These are phyloP conservation scores for Pseudocheirus occidentalis DNA, from an alignment of 2,797 vertebrate genomes.

Conservation along the genomic window DNA sequence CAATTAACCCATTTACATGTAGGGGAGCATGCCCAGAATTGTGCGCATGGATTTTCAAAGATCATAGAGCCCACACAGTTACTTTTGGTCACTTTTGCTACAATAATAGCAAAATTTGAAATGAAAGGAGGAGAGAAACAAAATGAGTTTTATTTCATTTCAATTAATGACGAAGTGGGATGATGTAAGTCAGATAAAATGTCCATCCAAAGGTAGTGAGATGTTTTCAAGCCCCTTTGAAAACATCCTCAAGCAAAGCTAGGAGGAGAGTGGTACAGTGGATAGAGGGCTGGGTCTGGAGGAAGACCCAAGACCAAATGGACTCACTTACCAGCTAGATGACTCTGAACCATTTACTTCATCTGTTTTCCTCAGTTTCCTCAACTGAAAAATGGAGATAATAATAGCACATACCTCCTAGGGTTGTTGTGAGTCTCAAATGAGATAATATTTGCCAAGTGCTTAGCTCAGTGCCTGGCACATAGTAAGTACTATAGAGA, in stretches of 20 bases:
- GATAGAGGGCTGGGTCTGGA: background rate
- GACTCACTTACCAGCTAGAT: background rate
- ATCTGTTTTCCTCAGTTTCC: background rate
- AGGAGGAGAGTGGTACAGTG: background rate
- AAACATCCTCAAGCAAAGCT: background rate
- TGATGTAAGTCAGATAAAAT: background rate
- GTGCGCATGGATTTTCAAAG: background rate
- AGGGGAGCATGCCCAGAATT: slow-evolving; percentile 45
- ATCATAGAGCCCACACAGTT: slow-evolving; percentile 58
- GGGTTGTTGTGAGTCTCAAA: background rate
- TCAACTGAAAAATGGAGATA: background rate
- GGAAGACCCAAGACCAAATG: background rate
- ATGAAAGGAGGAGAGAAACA: slow-evolving; percentile 55
- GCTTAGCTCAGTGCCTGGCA: background rate
- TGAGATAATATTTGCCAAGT: background rate
- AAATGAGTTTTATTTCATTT: slow-evolving; percentile 59
- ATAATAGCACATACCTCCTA: background rate
- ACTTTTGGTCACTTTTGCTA: slow-evolving; percentile 61
- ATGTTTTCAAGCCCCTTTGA: slow-evolving; percentile 17
- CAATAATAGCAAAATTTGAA: slow-evolving; percentile 30
- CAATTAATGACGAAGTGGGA: slow-evolving; percentile 53
- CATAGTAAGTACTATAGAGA: background rate
- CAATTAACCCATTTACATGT: slow-evolving; percentile 53
- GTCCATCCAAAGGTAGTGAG: slow-evolving; percentile 31
- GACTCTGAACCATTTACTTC: background rate